A percentile compares a stretch with the other conserved stretches of the same genome.
phyloP scores from a whole-genome alignment of 2,888 invertebrate species.

The Crossocerus cetratus region DNA sequence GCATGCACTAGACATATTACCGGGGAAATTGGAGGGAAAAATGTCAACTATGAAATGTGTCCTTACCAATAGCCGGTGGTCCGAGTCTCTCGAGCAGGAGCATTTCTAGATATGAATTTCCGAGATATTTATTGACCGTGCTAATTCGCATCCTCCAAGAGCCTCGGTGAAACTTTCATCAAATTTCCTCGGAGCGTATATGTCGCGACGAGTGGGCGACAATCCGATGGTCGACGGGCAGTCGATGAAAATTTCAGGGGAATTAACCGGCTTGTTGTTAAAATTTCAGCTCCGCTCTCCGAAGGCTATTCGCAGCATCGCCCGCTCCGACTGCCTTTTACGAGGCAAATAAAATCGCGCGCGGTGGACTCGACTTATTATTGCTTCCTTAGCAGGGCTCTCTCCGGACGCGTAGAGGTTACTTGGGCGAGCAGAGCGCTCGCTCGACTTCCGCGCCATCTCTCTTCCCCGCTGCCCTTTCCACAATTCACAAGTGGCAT shows the following conservation, averaged over 20 bases:
- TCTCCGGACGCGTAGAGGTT: too few relatives aligned
- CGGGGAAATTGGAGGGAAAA: too few relatives aligned
- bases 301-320: not conserved
- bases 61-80: too few relatives aligned
- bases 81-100: too few relatives aligned
- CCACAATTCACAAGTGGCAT: not conserved
- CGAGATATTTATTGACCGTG: not conserved
- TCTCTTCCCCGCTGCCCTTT: not conserved
- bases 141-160: too few relatives aligned
- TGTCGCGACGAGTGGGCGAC: conserved; percentile 22
- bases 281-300: conserved; percentile 16
- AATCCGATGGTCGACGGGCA: not conserved
- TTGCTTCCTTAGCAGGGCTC: not conserved
- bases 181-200: too few relatives aligned
- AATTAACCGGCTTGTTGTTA: conserved; percentile 22
- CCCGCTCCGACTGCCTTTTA: not conserved
- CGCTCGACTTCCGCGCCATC: not conserved
- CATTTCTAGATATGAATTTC: too few relatives aligned
- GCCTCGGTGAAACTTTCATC: too few relatives aligned
- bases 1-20: too few relatives aligned
- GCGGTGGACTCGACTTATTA: not conserved
- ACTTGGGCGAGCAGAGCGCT: too few relatives aligned
- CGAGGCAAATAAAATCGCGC: too few relatives aligned
- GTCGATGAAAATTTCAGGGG: conserved; percentile 12
- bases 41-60: too few relatives aligned